Evolutionary conservation across 1,140 invertebrate genomes (phyloP).

Genomic region (Saccostrea glomerata): DNA sequence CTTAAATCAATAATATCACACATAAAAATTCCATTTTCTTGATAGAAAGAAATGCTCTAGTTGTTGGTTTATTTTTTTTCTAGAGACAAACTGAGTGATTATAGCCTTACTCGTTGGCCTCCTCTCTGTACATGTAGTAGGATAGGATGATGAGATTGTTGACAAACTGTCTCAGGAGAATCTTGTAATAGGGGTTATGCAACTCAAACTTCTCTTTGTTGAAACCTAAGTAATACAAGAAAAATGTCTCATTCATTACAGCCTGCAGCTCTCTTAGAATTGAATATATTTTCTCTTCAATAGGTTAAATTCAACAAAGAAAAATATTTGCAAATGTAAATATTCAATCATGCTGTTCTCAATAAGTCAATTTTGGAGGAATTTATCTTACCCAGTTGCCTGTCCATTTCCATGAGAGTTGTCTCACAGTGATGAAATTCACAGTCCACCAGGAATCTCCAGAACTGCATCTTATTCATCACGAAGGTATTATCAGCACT

Average conservation of each 20-base stretch:
- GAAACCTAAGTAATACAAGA: constrained; percentile 61
- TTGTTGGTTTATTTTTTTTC: background rate
- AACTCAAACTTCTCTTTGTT: constrained; percentile 67
- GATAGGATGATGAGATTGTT: constrained; percentile 76
- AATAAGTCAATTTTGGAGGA: no score
- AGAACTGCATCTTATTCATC: constrained; percentile 79
- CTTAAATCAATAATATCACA: background rate
- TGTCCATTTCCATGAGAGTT: constrained; percentile 77
- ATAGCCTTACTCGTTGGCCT: constrained; percentile 64
- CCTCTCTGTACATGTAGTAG: constrained; percentile 73
- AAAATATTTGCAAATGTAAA: no score
- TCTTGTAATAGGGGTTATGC: constrained; percentile 77
- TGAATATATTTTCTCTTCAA: no score
- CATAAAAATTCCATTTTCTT: background rate
- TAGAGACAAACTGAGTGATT: no score
- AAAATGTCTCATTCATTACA: no score
- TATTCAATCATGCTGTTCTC: background rate
- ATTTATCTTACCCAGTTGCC: constrained; percentile 69
- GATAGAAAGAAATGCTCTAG: background rate
- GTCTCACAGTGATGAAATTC: constrained; percentile 72
- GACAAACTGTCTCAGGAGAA: constrained; percentile 76
- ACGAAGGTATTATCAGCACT: constrained; percentile 79
- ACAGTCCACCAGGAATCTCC: constrained; percentile 79
- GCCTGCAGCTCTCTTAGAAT: no score
- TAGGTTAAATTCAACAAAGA: no score